Evolutionary conservation across 2,888 invertebrate genomes (phyloP).

Genomic region (Lacanobia wlatinum): DNA sequence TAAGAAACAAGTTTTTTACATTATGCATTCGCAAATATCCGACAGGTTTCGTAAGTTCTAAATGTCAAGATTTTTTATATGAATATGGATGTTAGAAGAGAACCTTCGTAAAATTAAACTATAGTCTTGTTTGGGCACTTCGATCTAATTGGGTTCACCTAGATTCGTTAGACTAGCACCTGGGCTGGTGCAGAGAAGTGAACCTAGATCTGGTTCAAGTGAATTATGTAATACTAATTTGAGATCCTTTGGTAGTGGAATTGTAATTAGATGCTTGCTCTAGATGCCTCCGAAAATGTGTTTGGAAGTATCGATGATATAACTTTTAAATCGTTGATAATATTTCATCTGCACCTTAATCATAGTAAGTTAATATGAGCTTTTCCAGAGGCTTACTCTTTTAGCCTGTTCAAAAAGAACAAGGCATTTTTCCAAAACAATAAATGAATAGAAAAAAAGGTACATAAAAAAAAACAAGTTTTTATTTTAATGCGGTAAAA

Average conservation of each 20-base stretch:
- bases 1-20: constrained; percentile 26
- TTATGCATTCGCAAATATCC: constrained; percentile 28
- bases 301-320: background rate
- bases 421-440: no score
- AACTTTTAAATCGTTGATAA: background rate
- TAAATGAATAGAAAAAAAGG: no score
- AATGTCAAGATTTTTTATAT: constrained; percentile 53
- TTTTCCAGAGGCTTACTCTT: no score
- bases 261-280: constrained; percentile 15
- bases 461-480: no score
- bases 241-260: constrained; percentile 8
- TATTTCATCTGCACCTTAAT: background rate
- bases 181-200: background rate
- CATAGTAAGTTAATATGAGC: no score
- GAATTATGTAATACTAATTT: constrained; percentile 42
- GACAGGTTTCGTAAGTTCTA: constrained; percentile 47
- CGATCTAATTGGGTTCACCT: constrained; percentile 25
- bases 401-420: no score
- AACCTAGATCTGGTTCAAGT: constrained; percentile 16
- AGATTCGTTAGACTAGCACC: constrained; percentile 3
- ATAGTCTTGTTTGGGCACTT: constrained; percentile 6
- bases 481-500: no score
- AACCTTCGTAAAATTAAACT: constrained; percentile 26
- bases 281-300: constrained; percentile 1
- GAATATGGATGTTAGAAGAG: constrained; percentile 37